Base-by-base conservation (phyloP, 2,888 invertebrate species). In the Parnassius orleans region DNA sequence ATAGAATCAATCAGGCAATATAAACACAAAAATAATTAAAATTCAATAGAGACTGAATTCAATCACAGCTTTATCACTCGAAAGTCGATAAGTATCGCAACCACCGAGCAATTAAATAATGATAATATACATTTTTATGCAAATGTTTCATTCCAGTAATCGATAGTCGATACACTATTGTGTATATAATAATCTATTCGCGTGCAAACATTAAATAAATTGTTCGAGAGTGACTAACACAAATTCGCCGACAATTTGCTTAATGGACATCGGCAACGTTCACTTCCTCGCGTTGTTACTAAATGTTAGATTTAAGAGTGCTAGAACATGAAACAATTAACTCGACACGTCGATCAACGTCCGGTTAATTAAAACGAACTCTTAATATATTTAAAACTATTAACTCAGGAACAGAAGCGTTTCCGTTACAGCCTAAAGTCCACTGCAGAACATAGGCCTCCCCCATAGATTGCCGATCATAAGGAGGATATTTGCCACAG, bases 141-240 rank as follows among this genome's bases (percentile, higher is more conserved):
- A 84, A 84, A 83, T 81, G 79, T 72, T 78, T 77, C 77, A 72
- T 79, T 79, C 72, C 67, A 71, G 72, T 82, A 81, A 85, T 83
- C 77, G 80, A 78, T 81, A 79, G 64, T 7, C 55, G 14, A 59
- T 81, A 80, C 7, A 33, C 33, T 33, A 33, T 33, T 33, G 33
- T 33, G 33, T 33, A 33, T 33, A 33, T 33, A 33, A 33, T 33
- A 80, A 80, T 74, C 14, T 74, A 72, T 76, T 88, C 77, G 86
- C 87, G 82, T 87, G 87, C 77, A 84, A 82, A 85, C 83, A 82
- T 84, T 78, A 81, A 81, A 84, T 86, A 81, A 84, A 85, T 86
- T 78, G 81, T 76, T 79, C 75, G 71, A 70, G 73, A 81, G 74
- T 78, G 77, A 79, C 77, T 78, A 78, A 80, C 74, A 74, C 72